Base-by-base conservation (phyloP, 2,797 vertebrate species). In the Rhinatrema bivittatum region DNA sequence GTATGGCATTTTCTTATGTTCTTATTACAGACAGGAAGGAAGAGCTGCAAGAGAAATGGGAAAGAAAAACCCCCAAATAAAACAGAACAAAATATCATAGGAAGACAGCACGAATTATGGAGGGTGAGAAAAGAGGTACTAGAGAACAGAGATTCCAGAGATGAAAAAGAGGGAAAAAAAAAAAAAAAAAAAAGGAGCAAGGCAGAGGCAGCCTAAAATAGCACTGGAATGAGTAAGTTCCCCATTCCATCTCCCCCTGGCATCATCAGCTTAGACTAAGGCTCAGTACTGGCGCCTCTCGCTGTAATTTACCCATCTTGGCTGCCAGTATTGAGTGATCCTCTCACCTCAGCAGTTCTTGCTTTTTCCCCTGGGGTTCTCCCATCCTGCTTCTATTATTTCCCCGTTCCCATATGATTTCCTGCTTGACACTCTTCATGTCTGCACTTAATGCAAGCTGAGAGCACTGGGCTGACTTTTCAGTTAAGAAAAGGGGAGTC, bases 231-330 rank as follows among this genome's bases (percentile, higher is more conserved):
- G 44, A 46, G 25, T 20, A 57, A 25, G 10, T 49, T 36, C 19
- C 18, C 26, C 6, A 7, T 19, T 39, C 29, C 25, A n/a, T 51
- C 40, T 58, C 25, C 49, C 50, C 42, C 51, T 65, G 38, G 38
- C 42, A 50, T 19, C 15, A 38, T 37, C 39, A 45, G 13, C 10
- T 36, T 39, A 56, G 38, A 44, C 36, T 44, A 51, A 45, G 40
- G 21, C 49, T 31, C 20, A 25, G 29, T 50, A 28, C 41, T 63
- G 57, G 53, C 42, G 49, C 39, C 56, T 55, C 39, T 1, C 25
- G 19, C 41, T 32, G 41, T 26, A 20, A 5, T 36, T 57, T 52
- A 48, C 46, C 39, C 36, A 29, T 18, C 23, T 37, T 47, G 36
- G 38, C 32, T 18, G 23, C 43, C 42, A 59, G 35, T 36, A 46